Percentiles rank a stretch among this genome's conserved stretches.
Evolutionary conservation across 2,797 vertebrate genomes (phyloP).

Genomic region (Hippopotamyrus pictus): DNA sequence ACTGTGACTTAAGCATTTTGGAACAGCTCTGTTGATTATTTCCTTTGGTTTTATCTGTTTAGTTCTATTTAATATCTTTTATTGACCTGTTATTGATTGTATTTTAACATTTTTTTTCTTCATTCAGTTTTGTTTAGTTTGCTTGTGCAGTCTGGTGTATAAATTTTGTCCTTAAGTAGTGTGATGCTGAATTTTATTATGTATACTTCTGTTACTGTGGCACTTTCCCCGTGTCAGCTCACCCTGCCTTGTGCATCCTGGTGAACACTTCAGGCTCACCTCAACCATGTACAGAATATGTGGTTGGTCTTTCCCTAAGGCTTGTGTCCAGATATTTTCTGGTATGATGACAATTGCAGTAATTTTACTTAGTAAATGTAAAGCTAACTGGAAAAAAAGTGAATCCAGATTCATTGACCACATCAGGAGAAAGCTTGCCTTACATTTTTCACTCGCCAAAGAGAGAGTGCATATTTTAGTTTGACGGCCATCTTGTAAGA

Average conservation of each 20-base stretch:
- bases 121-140: neutral
- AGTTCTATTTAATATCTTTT: neutral
- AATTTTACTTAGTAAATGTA: neutral
- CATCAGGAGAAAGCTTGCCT: neutral
- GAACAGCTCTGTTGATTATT: neutral
- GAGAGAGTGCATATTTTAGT: neutral
- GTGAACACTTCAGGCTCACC: neutral
- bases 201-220: neutral
- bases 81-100: neutral
- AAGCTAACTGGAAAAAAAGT: neutral
- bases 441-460: neutral
- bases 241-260: neutral
- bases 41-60: neutral
- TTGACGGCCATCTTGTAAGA: neutral
- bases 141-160: neutral
- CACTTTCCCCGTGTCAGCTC: neutral
- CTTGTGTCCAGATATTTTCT: neutral
- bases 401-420: neutral
- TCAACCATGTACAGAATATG: neutral
- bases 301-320: neutral
- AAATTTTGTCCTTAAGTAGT: neutral
- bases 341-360: neutral
- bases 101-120: neutral
- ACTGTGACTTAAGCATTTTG: neutral
- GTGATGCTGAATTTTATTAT: neutral